Base-by-base conservation (phyloP, 92 coral and sea anemone genomes). In the Diadumene lineata region DNA sequence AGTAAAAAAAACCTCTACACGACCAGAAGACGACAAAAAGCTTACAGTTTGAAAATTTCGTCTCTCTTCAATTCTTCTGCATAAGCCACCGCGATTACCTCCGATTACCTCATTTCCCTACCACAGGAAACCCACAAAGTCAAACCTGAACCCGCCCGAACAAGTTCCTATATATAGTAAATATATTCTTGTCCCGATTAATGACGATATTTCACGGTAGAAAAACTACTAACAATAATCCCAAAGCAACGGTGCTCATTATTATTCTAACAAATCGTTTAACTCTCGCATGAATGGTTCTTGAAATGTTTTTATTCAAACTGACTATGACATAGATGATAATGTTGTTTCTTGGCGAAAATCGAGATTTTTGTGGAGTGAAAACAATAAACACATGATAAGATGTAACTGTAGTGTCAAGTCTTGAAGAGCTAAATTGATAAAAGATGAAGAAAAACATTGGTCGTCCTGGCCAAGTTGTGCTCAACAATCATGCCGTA, bases 391-490 rank as follows among this genome's bases (percentile, higher is more conserved):
- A 17, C 17, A 46, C 53, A n/a, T n/a, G n/a, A n/a, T n/a, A n/a
- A n/a, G n/a, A n/a, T n/a, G n/a, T n/a, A n/a, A n/a, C n/a, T n/a
- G n/a, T n/a, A n/a, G n/a, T n/a, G n/a, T n/a, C n/a, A n/a, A n/a
- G n/a, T n/a, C n/a, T n/a, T n/a, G n/a, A n/a, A n/a, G 11, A 26
- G 27, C 13, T 28, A 62, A 31, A 1, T 1, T 28, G 7, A 22
- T 62, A 28, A 28, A 62, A 70, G 32, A 57, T 73, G 66, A 73
- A 55, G 78, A 73, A 56, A 27, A 28, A 3, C 0, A 56, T 3
- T 1, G 68, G 78, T 0, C 29, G 78, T 10, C 48, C 66, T 31
- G 67, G 7, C 18, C 78, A 73, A 73, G 68, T 57, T 53, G 66
- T 73, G 43, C 48, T 73, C 21, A 19, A n/a, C 23, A 67, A 4